Evolutionary conservation across 2,797 vertebrate genomes (phyloP).

Genomic region (Halcyon smyrnensis): DNA sequence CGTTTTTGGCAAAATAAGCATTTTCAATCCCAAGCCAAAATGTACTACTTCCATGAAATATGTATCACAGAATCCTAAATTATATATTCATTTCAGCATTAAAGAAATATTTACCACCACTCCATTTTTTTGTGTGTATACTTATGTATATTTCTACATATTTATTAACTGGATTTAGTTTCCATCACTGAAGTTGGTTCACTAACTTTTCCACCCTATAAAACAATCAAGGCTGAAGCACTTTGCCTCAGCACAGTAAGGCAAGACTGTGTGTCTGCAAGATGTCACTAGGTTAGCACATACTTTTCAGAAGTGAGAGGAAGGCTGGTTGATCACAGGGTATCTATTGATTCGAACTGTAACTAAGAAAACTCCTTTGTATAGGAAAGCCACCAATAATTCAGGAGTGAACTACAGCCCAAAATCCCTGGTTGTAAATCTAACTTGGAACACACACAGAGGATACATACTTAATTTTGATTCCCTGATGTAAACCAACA

Average conservation of each 20-base stretch:
- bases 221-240: background rate
- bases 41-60: background rate
- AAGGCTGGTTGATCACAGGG: accelerated
- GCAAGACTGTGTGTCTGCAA: background rate
- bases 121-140: background rate
- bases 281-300: background rate
- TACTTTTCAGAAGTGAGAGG: accelerated
- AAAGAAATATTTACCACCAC: background rate
- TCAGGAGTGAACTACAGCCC: background rate
- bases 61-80: background rate
- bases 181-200: background rate
- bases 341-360: background rate
- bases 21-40: background rate
- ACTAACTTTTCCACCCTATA: background rate
- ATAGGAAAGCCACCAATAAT: background rate
- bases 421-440: accelerated
- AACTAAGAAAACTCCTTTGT: accelerated
- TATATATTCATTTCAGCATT: background rate
- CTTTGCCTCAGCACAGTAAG: background rate
- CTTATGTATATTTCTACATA: background rate
- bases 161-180: background rate
- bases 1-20: background rate
- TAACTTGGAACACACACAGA: background rate
- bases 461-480: conserved; percentile 92
- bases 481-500: conserved; percentile 98